Percentiles rank a stretch among this genome's conserved stretches.
Conservation (phyloP, 2,888 invertebrate species). For the Tachina lurida region DNA sequence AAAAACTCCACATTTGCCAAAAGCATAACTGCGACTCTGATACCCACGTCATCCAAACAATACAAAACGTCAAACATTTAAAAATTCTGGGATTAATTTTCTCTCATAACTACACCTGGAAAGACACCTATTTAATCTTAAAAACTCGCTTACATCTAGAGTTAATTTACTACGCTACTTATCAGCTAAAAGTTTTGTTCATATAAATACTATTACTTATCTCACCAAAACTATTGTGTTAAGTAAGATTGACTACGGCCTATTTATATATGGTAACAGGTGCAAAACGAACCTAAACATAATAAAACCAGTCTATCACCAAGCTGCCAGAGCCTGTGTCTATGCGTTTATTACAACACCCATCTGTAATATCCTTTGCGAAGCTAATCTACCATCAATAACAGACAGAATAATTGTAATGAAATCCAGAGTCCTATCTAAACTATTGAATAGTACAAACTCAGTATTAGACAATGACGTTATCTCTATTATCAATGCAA, state of each 20-base stretch:
- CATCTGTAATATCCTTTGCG: no score
- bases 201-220: conserved; percentile 15
- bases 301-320: conserved; percentile 13
- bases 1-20: no score
- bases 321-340: conserved; percentile 2
- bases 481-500: background rate
- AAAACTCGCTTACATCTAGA: background rate
- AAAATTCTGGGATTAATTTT: no score
- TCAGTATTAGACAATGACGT: background rate
- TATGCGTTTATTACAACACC: conserved; percentile 19
- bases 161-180: conserved; percentile 1
- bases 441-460: background rate
- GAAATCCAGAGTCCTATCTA: background rate
- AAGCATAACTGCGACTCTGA: no score
- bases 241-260: conserved; percentile 10
- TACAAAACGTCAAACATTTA: no score
- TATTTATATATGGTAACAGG: conserved; percentile 18
- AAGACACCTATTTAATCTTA: background rate
- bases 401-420: background rate
- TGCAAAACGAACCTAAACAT: conserved; percentile 20
- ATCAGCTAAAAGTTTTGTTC: conserved; percentile 2
- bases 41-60: no score
- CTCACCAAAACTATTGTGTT: conserved; percentile 11
- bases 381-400: background rate
- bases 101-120: background rate